A percentile compares a stretch with the other conserved stretches of the same genome.
These are phyloP conservation scores for Tachina grossa DNA, from an alignment of 2,888 invertebrate genomes.

Conservation along the genomic window DNA sequence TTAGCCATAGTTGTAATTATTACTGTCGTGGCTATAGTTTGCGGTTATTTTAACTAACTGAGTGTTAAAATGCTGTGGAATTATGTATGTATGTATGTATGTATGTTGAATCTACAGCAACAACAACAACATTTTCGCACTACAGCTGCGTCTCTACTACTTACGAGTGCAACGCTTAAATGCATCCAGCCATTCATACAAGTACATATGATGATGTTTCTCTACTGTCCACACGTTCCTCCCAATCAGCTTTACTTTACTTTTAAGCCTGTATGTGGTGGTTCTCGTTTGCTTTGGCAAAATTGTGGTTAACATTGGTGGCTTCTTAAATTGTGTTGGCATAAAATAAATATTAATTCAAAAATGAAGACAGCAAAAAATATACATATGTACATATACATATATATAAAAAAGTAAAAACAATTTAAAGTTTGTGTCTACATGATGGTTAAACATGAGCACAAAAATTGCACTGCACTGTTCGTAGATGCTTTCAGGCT, in stretches of 20 bases:
- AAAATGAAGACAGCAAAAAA: slow-evolving; percentile 37
- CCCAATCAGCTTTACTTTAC: neutral
- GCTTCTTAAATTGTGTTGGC: slow-evolving; percentile 70
- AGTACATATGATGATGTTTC: neutral
- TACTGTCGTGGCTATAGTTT: slow-evolving; percentile 18
- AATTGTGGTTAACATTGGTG: slow-evolving; percentile 71
- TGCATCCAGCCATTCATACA: neutral
- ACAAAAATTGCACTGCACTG: slow-evolving; percentile 2
- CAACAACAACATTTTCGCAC: neutral
- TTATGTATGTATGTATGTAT: slow-evolving; percentile 13
- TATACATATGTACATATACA: too few species aligned
- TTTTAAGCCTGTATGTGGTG: neutral
- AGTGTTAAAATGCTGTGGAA: slow-evolving; percentile 44
- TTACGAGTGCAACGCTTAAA: neutral
- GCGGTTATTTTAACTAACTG: slow-evolving; percentile 51
- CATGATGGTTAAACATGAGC: slow-evolving; percentile 65
- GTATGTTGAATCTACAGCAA: slow-evolving; percentile 7
- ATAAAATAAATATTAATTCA: slow-evolving; percentile 63
- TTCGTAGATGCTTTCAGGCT: slow-evolving; percentile 41
- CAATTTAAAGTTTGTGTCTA: slow-evolving; percentile 64
- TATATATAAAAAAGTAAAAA: slow-evolving; percentile 13
- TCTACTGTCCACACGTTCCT: neutral
- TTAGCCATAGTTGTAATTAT: slow-evolving; percentile 2
- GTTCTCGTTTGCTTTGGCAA: slow-evolving; percentile 50
- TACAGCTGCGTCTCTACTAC: neutral